These are phyloP conservation scores for Lacanobia oleracea DNA, from an alignment of 2,888 invertebrate species.

Conservation along the genomic window DNA sequence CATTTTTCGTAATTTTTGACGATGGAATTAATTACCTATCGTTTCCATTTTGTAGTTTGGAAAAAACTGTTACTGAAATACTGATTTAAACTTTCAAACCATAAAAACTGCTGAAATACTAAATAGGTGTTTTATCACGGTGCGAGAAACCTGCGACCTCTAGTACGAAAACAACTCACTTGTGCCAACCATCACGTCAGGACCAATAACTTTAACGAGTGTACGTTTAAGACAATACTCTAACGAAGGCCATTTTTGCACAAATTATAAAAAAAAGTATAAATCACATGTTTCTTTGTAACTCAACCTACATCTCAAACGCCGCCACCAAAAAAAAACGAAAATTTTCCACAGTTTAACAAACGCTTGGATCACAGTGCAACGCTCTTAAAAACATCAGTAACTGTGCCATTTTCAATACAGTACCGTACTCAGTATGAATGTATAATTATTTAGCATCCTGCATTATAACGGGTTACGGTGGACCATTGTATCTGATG, in stretches of 20 bases:
- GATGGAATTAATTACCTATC: too few relatives aligned
- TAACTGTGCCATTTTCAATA: conserved; percentile 68
- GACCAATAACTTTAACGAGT: too few relatives aligned
- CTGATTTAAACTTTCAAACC: too few relatives aligned
- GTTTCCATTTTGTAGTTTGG: too few relatives aligned
- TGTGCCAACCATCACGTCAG: too few relatives aligned
- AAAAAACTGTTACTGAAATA: background rate
- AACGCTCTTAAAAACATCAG: conserved; percentile 59
- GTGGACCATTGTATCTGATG: conserved; percentile 85
- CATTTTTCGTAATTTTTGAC: too few relatives aligned
- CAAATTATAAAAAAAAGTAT: conserved; percentile 18
- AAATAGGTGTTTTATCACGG: background rate
- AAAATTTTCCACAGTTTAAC: conserved; percentile 55
- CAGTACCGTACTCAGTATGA: conserved; percentile 76
- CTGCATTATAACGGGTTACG: conserved; percentile 83
- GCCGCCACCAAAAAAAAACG: conserved; percentile 40
- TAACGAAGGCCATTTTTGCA: background rate
- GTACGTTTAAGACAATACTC: background rate
- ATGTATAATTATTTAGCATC: conserved; percentile 86
- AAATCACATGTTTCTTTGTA: conserved; percentile 42
- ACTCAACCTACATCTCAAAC: conserved; percentile 42
- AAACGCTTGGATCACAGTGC: conserved; percentile 58
- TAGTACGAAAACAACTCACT: too few relatives aligned
- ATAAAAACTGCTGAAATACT: background rate
- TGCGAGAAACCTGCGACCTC: too few relatives aligned